Conservation (phyloP, 1,140 invertebrate genomes). For the Heliconius himera region DNA sequence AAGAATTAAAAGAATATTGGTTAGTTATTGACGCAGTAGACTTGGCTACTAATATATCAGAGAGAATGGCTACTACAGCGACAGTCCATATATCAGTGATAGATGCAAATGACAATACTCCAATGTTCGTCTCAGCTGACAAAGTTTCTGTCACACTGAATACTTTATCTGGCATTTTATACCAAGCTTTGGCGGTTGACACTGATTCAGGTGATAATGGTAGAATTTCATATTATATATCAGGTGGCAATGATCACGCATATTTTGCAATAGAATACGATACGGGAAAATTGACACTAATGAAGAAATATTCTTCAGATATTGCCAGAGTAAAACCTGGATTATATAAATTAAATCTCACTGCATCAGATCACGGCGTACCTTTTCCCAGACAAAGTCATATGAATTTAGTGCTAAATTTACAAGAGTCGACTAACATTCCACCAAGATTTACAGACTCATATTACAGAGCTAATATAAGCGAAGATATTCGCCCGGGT, state of each 20-base stretch:
- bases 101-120: slow-evolving; percentile 94
- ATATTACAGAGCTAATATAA: slow-evolving; percentile 89
- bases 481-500: slow-evolving; percentile 90
- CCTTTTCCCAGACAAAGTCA: slow-evolving; percentile 85
- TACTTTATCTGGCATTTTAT: slow-evolving; percentile 79
- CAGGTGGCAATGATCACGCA: slow-evolving; percentile 90
- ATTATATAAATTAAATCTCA: slow-evolving; percentile 87
- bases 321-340: slow-evolving; percentile 68
- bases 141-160: slow-evolving; percentile 66
- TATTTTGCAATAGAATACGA: slow-evolving; percentile 91
- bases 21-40: slow-evolving; percentile 93
- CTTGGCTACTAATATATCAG: slow-evolving; percentile 85
- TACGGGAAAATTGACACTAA: slow-evolving; percentile 89
- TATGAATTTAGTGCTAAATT: slow-evolving; percentile 84
- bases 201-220: slow-evolving; percentile 93
- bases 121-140: slow-evolving; percentile 87
- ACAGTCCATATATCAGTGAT: slow-evolving; percentile 91
- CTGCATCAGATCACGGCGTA: slow-evolving; percentile 91
- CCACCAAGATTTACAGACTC: slow-evolving; percentile 90
- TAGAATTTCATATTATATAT: slow-evolving; percentile 91
- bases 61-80: slow-evolving; percentile 87
- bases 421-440: slow-evolving; percentile 88
- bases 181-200: slow-evolving; percentile 93
- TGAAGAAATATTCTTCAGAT: slow-evolving; percentile 84
- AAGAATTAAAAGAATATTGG: slow-evolving; percentile 89